Conservation (phyloP, 2,888 invertebrate genomes). For the Leptinotarsa rubiginosa region DNA sequence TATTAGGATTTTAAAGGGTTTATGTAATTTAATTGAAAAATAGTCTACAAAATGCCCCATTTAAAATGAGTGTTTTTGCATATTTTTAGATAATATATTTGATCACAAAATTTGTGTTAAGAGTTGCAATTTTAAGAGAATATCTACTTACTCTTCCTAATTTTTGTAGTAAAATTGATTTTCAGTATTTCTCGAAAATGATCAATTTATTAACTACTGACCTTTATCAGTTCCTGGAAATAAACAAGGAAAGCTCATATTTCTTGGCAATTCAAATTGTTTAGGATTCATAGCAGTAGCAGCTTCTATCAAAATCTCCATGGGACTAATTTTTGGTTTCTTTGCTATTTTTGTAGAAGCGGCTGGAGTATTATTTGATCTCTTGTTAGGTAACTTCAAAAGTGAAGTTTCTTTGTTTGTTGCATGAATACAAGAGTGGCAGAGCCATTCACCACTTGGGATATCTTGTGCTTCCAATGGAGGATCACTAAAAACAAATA, state of each 20-base stretch:
- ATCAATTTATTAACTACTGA: constrained; percentile 54
- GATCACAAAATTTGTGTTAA: no score
- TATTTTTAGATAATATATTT: no score
- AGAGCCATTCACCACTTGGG: constrained; percentile 92
- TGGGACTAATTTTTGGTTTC: constrained; percentile 71
- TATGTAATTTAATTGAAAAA: no score
- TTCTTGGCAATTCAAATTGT: constrained; percentile 89
- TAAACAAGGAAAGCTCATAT: constrained; percentile 79
- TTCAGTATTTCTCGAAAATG: not conserved
- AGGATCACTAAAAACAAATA: constrained; percentile 78
- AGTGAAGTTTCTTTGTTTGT: constrained; percentile 48
- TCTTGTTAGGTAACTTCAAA: constrained; percentile 57
- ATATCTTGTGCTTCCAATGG: constrained; percentile 91
- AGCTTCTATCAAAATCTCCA: constrained; percentile 84
- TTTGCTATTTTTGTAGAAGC: constrained; percentile 56
- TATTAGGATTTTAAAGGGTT: no score
- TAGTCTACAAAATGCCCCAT: no score
- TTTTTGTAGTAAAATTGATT: no score
- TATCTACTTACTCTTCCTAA: no score
- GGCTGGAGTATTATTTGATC: constrained; percentile 58
- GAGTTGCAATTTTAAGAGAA: no score
- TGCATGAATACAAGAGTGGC: constrained; percentile 79
- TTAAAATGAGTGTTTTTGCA: no score
- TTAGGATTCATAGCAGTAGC: constrained; percentile 88
- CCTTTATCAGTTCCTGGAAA: constrained; percentile 88